A percentile compares a stretch with the other conserved stretches of the same genome.
These are phyloP conservation scores for Dromiciops gliroides DNA, from an alignment of 2,113 vertebrate genomes.

Conservation along the genomic window DNA sequence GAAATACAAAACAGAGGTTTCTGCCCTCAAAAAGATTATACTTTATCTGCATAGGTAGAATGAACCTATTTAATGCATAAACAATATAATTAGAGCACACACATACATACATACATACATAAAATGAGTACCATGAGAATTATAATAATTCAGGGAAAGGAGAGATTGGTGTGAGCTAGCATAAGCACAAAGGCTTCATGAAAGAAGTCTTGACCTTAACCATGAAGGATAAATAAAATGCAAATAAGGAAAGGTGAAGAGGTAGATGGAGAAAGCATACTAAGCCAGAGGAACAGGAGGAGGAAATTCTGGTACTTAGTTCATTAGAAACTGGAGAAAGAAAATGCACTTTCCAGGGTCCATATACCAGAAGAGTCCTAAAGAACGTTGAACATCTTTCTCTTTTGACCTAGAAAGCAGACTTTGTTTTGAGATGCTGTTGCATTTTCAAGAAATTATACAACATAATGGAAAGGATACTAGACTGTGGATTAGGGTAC, in stretches of 20 bases:
- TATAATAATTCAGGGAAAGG: not conserved
- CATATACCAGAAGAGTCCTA: not conserved
- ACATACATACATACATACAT: not conserved
- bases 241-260: not conserved
- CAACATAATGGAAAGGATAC: not conserved
- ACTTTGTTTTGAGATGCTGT: not conserved
- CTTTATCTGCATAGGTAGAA: not conserved
- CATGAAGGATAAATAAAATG: not conserved
- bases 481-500: not conserved
- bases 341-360: not conserved
- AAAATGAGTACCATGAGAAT: not conserved
- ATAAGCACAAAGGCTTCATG: not conserved
- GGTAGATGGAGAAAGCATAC: not conserved
- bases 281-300: not conserved
- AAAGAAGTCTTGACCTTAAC: not conserved
- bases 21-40: not conserved
- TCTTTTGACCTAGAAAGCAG: not conserved
- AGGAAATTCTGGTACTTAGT: not conserved
- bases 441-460: not conserved
- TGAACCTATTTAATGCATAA: not conserved
- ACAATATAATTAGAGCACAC: not conserved
- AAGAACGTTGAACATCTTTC: not conserved
- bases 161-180: not conserved
- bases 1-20: not conserved
- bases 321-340: not conserved